These are phyloP conservation scores for Parthenolecanium corni DNA, from an alignment of 2,888 invertebrate genomes.

Conservation along the genomic window DNA sequence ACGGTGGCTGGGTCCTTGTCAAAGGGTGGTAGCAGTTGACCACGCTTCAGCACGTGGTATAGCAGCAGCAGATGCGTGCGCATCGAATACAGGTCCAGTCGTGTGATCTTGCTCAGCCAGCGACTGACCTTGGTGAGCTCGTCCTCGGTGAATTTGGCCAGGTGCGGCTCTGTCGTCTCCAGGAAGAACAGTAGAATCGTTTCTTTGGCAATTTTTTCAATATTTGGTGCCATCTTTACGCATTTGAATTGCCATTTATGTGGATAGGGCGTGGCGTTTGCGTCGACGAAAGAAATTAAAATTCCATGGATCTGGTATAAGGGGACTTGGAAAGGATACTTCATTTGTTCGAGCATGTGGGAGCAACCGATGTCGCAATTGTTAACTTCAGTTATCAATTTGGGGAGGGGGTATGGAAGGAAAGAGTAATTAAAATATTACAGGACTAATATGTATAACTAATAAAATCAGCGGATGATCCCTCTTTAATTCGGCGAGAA, in stretches of 20 bases:
- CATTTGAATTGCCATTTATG: not conserved
- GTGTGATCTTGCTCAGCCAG: conserved; percentile 4
- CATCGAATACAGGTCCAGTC: conserved; percentile 3
- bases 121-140: not conserved
- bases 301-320: conserved; percentile 6
- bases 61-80: conserved; percentile 5
- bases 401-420: too few species aligned
- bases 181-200: conserved; percentile 2
- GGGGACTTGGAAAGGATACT: too few species aligned
- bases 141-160: not conserved
- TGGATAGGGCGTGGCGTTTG: too few species aligned
- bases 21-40: not conserved
- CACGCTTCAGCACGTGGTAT: conserved; percentile 1
- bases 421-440: too few species aligned
- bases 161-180: conserved; percentile 2
- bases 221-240: not conserved
- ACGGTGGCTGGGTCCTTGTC: not conserved
- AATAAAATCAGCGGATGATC: too few species aligned
- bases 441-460: too few species aligned
- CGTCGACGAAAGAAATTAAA: not conserved
- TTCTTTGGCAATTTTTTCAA: conserved; percentile 6
- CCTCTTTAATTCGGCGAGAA: too few species aligned
- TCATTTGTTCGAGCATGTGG: too few species aligned
- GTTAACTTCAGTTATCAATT: too few species aligned
- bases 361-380: too few species aligned